Evolutionary conservation across 2,888 invertebrate species (phyloP).

Genomic region (Onchidella celtica): DNA sequence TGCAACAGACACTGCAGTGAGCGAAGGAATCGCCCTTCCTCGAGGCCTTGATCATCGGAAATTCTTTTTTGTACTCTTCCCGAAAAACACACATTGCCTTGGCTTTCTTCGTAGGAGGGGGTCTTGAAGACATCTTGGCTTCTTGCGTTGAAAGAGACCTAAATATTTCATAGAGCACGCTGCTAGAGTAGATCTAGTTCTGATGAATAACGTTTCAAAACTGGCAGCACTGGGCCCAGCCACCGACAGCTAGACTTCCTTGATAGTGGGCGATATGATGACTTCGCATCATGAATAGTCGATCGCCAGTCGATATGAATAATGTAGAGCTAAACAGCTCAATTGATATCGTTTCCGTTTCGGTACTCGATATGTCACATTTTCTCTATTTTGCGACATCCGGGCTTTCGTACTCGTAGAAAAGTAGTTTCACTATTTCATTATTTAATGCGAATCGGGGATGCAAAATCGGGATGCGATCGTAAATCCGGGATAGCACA

Average conservation of each 20-base stretch:
- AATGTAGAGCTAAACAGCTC: not conserved
- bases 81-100: not conserved
- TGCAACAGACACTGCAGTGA: not conserved
- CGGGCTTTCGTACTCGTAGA: not conserved
- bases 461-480: not conserved
- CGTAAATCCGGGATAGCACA: not conserved
- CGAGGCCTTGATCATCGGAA: not conserved
- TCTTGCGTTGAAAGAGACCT: not conserved
- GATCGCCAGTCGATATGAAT: not conserved
- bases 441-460: not conserved
- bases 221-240: not conserved
- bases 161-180: not conserved
- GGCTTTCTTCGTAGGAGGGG: not conserved
- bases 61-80: not conserved
- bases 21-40: constrained; percentile 4
- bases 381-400: not conserved
- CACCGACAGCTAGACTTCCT: not conserved
- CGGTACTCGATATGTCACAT: not conserved
- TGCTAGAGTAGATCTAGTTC: too few relatives aligned
- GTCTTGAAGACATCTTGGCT: not conserved
- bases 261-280: not conserved
- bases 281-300: not conserved
- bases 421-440: not conserved
- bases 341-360: not conserved
- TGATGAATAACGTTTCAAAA: too few relatives aligned